Evolutionary conservation across 2,797 vertebrate species (phyloP).

Genomic region (Anomalospiza imberbis): DNA sequence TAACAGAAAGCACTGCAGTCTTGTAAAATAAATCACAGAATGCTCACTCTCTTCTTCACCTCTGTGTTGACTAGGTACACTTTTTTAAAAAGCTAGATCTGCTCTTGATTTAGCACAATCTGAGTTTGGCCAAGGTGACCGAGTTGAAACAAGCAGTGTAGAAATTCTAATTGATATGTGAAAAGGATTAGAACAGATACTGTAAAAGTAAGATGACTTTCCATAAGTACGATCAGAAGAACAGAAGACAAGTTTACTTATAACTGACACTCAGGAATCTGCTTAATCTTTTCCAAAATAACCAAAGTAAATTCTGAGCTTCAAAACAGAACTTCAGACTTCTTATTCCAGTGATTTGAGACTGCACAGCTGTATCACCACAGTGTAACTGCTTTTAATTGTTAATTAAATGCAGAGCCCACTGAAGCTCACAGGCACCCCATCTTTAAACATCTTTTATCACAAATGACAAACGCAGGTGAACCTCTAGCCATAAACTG

Average conservation of each 20-base stretch:
- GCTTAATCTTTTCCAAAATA: not conserved
- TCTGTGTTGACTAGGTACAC: not conserved
- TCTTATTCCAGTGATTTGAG: not conserved
- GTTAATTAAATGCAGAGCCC: not conserved
- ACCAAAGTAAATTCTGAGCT: not conserved
- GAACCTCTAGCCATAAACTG: not conserved
- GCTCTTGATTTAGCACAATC: not conserved
- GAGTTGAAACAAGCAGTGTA: not conserved
- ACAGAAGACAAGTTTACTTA: not conserved
- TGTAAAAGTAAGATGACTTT: not conserved
- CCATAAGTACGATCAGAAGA: not conserved
- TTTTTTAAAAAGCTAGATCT: not conserved
- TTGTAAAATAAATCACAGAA: slow-evolving; percentile 19
- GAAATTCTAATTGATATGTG: not conserved
- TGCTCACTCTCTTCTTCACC: not conserved
- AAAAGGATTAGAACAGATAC: not conserved
- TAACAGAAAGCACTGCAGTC: not conserved
- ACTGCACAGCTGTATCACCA: not conserved
- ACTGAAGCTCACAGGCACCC: not conserved
- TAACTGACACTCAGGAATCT: not conserved
- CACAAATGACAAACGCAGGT: not conserved
- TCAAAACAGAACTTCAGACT: not conserved
- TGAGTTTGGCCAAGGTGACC: not conserved
- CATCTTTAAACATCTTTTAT: not conserved
- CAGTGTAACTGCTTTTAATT: not conserved